phyloP scores from a whole-genome alignment of 2,797 vertebrate species.

The Poecilia gillii region DNA sequence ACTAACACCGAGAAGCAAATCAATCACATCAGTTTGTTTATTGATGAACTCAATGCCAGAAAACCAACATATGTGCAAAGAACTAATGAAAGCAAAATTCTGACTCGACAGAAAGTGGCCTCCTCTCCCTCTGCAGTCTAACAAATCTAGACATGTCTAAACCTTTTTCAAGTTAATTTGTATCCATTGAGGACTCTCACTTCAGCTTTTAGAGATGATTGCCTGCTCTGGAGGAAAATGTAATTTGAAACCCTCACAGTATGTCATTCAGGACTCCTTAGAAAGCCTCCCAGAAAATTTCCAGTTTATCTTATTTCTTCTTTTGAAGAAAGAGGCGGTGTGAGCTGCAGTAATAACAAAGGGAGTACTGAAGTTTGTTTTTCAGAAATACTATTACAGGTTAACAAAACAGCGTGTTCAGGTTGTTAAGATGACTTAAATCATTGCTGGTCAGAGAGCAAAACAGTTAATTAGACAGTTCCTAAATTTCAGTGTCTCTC shows the following conservation, averaged over 20 bases:
- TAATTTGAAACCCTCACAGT: constrained; percentile 6
- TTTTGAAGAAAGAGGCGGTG: neutral
- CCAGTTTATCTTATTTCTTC: constrained; percentile 8
- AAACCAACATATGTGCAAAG: neutral
- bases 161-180: constrained; percentile 9
- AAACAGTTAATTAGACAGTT: neutral
- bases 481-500: neutral
- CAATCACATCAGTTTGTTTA: constrained; percentile 28
- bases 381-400: neutral
- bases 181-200: constrained; percentile 6
- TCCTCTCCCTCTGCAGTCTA: neutral
- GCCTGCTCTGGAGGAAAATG: constrained; percentile 10
- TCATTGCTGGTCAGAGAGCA: neutral
- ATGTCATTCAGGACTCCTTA: constrained; percentile 7
- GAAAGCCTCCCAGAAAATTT: constrained; percentile 1
- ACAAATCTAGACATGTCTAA: constrained; percentile 14
- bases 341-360: constrained; percentile 6
- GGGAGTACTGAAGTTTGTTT: neutral
- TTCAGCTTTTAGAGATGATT: constrained; percentile 15
- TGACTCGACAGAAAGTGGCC: neutral
- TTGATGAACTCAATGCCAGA: neutral
- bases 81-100: too few species aligned
- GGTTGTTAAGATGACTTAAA: neutral
- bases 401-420: neutral
- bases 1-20: constrained; percentile 36